Conservation (phyloP, 2,113 vertebrate species). For the Gymnarchus niloticus region DNA sequence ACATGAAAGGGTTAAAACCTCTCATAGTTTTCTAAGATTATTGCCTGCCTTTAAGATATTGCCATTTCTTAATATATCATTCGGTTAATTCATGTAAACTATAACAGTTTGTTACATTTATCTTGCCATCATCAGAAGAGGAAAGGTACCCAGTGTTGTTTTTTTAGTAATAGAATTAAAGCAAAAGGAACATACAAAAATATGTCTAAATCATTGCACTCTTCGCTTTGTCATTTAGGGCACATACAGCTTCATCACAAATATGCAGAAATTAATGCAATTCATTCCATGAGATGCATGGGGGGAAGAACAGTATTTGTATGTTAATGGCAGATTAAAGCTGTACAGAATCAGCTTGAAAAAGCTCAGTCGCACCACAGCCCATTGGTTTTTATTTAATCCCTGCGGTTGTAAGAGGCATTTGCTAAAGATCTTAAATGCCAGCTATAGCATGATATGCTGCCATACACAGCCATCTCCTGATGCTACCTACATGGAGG, state of each 20-base stretch:
- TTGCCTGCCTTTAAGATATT: too few species aligned
- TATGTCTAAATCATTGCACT: too few species aligned
- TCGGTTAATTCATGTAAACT: too few species aligned
- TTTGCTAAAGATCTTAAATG: not conserved
- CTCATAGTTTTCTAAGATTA: too few species aligned
- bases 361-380: not conserved
- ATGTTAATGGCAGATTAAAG: not conserved
- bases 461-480: not conserved
- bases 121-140: too few species aligned
- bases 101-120: too few species aligned
- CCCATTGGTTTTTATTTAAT: slow-evolving; percentile 9
- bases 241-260: not conserved
- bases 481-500: not conserved
- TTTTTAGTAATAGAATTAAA: too few species aligned
- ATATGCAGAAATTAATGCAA: not conserved
- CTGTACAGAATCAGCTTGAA: not conserved
- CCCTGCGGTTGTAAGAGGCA: not conserved
- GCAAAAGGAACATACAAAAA: too few species aligned
- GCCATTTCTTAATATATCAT: too few species aligned
- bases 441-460: not conserved
- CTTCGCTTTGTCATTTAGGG: not conserved
- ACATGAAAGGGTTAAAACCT: too few species aligned
- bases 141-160: too few species aligned
- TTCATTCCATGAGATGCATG: not conserved
- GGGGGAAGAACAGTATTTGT: not conserved